These are phyloP conservation scores for rat (Rattus norvegicus) DNA, from an alignment of 2,113 vertebrate genomes.

Conservation along the genomic window DNA sequence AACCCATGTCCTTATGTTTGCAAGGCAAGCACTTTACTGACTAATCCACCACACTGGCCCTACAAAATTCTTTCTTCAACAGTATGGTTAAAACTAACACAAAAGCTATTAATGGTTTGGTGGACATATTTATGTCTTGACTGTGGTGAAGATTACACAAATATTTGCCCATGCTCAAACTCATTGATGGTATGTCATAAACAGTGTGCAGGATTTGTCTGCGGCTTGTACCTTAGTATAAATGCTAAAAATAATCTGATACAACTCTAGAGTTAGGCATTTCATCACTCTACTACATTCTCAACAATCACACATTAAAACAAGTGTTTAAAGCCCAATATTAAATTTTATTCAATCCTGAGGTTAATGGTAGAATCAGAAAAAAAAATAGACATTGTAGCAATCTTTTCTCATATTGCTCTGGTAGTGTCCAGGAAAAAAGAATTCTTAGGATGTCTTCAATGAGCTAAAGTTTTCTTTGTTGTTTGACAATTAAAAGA, in stretches of 20 bases:
- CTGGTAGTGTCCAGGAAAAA: neutral
- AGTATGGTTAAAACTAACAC: neutral
- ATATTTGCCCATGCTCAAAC: neutral
- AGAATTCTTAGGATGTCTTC: neutral
- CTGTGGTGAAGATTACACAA: neutral
- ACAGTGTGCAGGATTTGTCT: neutral
- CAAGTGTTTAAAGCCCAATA: neutral
- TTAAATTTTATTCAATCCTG: neutral
- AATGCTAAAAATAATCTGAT: neutral
- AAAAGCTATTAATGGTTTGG: neutral
- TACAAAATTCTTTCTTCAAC: neutral
- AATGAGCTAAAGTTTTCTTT: neutral
- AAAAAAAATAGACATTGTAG: neutral
- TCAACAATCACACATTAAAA: neutral
- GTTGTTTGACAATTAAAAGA: neutral
- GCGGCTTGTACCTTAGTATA: neutral
- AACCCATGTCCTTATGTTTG: no score
- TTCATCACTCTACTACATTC: neutral
- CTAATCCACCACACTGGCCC: neutral
- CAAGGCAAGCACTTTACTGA: neutral
- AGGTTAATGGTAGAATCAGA: neutral
- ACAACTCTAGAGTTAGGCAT: neutral
- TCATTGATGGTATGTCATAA: neutral
- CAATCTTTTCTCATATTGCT: neutral
- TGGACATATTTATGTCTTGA: neutral